Base-by-base conservation (phyloP, 2,888 invertebrate genomes). In the Ptilodon capucinus region DNA sequence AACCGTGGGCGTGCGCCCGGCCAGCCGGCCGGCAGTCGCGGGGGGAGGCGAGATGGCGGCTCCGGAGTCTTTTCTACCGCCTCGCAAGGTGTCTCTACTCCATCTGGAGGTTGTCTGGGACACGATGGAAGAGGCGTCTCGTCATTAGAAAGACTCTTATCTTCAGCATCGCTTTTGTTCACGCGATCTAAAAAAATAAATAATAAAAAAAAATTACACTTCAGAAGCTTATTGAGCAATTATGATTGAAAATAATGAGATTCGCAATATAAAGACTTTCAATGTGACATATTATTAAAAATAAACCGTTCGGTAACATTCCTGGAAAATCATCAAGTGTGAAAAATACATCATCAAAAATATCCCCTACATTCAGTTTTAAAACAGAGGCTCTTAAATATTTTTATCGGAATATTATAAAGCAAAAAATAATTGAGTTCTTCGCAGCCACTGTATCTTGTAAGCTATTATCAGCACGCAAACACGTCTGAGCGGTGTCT, bases 31-130 rank as follows among this genome's bases (percentile, higher is more conserved):
- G 83, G 76, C 34, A 86, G 55, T 35, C 85, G 78, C 19, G 87
- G 82, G 18, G 90, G 88, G 4, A 86, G 68, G 36, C 82, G 79
- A 48, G 84, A 72, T 54, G 86, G 79, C 58, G 86, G 78, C 55
- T 89, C 88, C 2, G 83, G 85, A 25, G 74, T 77, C 68, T 89
- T 87, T 76, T 95, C 95, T 66, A 94, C 91, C 65, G 92, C 93
- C 66, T 94, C 94, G 40, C 92, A 90, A 45, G 96, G 95, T 79
- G 95, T 95, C 81, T 96, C 96, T 81, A 95, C 95, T 68, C 96
- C 96, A 82, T 96, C 96, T 36, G 96, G 96, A 60, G 96, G 96
- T 78, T 95, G 94, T 67, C 96, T 92, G 42, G 95, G 94, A 74
- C 94, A 93, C 64, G 92, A 92, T 44, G 93, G 91, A 28, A 86